Percentiles rank a stretch among this genome's conserved stretches.
Conservation (phyloP, 2,888 invertebrate genomes). For the Macaria liturata region DNA sequence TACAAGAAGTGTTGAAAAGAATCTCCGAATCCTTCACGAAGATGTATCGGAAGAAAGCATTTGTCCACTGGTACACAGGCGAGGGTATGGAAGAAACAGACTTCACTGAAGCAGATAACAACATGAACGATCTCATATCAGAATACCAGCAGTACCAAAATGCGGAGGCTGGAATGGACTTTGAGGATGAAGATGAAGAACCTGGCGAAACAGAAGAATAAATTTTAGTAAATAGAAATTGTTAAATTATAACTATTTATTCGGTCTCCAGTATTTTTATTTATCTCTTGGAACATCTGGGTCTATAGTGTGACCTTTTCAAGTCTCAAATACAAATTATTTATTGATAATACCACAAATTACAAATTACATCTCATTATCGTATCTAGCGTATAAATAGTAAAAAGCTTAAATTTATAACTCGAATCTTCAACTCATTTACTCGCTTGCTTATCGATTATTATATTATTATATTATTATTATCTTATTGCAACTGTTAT, state of each 20-base stretch:
- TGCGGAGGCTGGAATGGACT: slow-evolving; percentile 91
- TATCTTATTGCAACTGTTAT: no score
- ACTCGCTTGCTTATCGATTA: no score
- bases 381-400: no score
- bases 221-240: not conserved
- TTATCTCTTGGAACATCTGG: not conserved
- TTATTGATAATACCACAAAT: no score
- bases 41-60: slow-evolving; percentile 97
- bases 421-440: no score
- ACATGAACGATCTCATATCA: slow-evolving; percentile 94
- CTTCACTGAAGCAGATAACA: slow-evolving; percentile 96
- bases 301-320: no score
- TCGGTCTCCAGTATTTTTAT: not conserved
- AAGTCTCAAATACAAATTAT: no score
- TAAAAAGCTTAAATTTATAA: no score
- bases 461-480: no score
- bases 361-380: no score
- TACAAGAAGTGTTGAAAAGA: slow-evolving; percentile 93
- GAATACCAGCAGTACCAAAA: slow-evolving; percentile 97
- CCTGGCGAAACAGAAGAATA: slow-evolving; percentile 29
- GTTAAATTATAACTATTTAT: slow-evolving; percentile 2
- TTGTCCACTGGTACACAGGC: slow-evolving; percentile 98
- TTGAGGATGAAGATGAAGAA: slow-evolving; percentile 68
- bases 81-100: slow-evolving; percentile 98
- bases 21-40: slow-evolving; percentile 93